Evolutionary conservation across 2,797 vertebrate species (phyloP).

Genomic region (Zalophus californianus): DNA sequence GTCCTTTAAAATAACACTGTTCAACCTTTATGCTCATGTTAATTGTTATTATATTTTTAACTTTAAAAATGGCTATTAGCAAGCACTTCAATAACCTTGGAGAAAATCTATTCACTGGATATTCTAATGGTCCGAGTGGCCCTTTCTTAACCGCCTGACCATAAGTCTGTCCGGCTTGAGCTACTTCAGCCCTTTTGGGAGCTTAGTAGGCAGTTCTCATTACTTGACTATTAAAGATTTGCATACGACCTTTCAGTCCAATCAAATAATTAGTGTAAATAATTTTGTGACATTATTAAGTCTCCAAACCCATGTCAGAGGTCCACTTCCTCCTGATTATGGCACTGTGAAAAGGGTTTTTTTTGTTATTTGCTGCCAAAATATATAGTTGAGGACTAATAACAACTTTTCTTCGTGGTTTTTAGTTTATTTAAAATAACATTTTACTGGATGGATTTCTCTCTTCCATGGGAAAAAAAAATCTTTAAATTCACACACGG

Average conservation of each 20-base stretch:
- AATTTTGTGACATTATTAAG: not conserved
- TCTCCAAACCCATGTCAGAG: not conserved
- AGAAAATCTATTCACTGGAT: not conserved
- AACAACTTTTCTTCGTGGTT: not conserved
- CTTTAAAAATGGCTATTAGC: not conserved
- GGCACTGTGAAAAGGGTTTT: not conserved
- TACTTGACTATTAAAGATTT: slow-evolving; percentile 7
- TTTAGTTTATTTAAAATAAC: slow-evolving; percentile 15
- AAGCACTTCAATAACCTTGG: not conserved
- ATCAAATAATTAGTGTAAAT: not conserved
- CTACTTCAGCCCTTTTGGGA: not conserved
- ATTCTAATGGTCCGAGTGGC: not conserved
- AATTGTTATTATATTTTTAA: not conserved
- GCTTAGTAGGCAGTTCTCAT: not conserved
- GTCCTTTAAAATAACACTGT: not conserved
- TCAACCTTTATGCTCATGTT: not conserved
- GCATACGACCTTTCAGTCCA: not conserved
- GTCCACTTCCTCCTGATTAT: not conserved
- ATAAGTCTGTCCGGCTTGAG: not conserved
- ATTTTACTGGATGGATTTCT: not conserved
- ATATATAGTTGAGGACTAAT: not conserved
- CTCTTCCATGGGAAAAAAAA: not conserved
- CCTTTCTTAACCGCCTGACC: not conserved
- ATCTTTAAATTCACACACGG: not conserved
- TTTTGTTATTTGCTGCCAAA: not conserved